Evolutionary conservation across 2,888 invertebrate species (phyloP).

Genomic region (Amblyteles armatorius): DNA sequence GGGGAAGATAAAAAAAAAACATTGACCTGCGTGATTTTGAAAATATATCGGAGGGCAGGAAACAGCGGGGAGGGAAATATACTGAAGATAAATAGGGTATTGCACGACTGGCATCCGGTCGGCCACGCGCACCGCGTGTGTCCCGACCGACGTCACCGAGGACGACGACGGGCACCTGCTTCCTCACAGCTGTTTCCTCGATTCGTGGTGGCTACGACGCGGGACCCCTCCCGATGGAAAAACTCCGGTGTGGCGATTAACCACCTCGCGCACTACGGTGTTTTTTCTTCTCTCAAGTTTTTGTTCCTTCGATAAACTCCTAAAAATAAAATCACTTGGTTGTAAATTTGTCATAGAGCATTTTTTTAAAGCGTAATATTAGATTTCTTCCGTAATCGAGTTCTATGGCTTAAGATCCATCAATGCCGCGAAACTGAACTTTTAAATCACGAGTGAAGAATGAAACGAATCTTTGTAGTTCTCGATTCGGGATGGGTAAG

Average conservation of each 20-base stretch:
- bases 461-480: conserved; percentile 30
- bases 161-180: conserved; percentile 79
- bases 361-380: not conserved
- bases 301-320: not conserved
- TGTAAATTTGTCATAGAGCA: too few species aligned
- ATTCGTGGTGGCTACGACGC: conserved; percentile 71
- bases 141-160: conserved; percentile 80
- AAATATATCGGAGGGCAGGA: conserved; percentile 39
- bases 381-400: not conserved
- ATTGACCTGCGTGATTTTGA: conserved; percentile 36
- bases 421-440: conserved; percentile 14
- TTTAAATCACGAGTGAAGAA: conserved; percentile 3
- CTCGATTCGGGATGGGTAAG: too few species aligned
- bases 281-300: not conserved
- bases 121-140: conserved; percentile 82
- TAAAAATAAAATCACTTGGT: too few species aligned
- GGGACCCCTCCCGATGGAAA: conserved; percentile 8
- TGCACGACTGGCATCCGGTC: conserved; percentile 74
- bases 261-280: conserved; percentile 55
- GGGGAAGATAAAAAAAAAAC: conserved; percentile 19
- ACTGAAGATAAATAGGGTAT: conserved; percentile 16
- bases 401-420: not conserved
- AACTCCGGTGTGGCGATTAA: conserved; percentile 11
- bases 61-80: conserved; percentile 12
- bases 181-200: conserved; percentile 84